Percentiles rank a stretch among this genome's conserved stretches.
These are phyloP conservation scores for Nephrotoma flavescens DNA, from an alignment of 2,888 invertebrate species.

Conservation along the genomic window DNA sequence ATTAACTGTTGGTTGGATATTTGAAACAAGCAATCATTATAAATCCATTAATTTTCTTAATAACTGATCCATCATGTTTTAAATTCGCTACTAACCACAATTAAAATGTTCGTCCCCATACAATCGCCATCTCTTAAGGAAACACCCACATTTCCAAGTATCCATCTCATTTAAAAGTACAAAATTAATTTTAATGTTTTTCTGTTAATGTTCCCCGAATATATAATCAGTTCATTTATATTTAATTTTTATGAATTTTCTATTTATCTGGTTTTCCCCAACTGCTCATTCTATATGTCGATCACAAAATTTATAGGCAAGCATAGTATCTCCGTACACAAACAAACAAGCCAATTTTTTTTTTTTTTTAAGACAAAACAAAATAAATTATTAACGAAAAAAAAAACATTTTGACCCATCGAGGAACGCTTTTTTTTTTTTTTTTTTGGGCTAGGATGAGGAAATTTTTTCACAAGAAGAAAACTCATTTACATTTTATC, in stretches of 20 bases:
- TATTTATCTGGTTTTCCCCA: background rate
- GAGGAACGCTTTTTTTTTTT: background rate
- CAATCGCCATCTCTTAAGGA: no score
- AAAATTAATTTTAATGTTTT: background rate
- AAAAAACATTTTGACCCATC: background rate
- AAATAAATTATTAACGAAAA: background rate
- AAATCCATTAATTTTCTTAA: no score
- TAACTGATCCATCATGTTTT: no score
- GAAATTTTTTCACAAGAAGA: background rate
- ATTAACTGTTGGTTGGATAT: no score
- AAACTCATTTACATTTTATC: background rate
- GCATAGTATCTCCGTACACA: background rate
- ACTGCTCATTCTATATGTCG: background rate
- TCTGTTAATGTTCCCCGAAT: background rate
- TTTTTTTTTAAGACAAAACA: background rate
- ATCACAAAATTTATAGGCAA: background rate
- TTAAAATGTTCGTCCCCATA: no score
- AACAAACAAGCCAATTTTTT: background rate
- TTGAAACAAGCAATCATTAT: no score
- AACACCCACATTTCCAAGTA: no score
- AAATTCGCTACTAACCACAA: no score
- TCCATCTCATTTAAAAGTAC: no score
- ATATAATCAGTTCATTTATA: background rate
- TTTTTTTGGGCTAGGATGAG: background rate
- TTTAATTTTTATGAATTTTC: background rate